Conservation (phyloP, 2,797 vertebrate species). For the Scolopax rusticola region DNA sequence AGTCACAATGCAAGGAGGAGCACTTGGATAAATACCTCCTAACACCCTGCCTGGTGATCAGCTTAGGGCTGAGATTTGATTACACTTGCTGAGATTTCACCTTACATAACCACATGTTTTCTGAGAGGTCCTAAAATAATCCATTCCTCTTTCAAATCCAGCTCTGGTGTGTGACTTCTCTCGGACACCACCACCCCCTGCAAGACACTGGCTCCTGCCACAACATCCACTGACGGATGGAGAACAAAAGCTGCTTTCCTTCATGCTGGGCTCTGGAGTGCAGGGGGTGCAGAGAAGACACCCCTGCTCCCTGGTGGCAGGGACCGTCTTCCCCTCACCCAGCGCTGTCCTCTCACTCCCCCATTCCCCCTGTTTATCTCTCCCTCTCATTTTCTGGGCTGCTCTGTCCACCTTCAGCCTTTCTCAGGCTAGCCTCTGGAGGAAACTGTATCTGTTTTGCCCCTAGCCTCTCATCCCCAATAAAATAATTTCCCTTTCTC, state of each 20-base stretch:
- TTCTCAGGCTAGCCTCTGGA: background rate
- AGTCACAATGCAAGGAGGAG: background rate
- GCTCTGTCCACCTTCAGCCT: background rate
- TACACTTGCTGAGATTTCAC: constrained; percentile 40
- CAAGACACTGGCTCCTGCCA: background rate
- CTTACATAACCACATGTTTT: constrained; percentile 55
- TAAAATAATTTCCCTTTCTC: background rate
- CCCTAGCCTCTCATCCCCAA: background rate
- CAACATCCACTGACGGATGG: accelerated
- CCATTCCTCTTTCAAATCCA: background rate
- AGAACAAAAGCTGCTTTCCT: background rate
- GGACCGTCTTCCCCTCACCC: background rate
- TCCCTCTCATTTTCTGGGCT: background rate
- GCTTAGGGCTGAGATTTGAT: constrained; percentile 62
- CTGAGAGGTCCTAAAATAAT: constrained; percentile 44
- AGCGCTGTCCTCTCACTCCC: background rate
- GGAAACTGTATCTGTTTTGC: background rate
- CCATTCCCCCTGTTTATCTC: background rate
- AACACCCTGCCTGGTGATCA: constrained; percentile 46
- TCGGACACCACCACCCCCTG: background rate
- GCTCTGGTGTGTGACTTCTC: background rate
- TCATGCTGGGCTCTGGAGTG: background rate
- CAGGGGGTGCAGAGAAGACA: background rate
- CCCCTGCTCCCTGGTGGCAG: accelerated
- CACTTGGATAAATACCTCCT: constrained; percentile 37